Evolutionary conservation across 2,797 vertebrate species (phyloP), one percentile per base, ranked within the genome.

Genomic region (Craterocephalus amniculus): DNA sequence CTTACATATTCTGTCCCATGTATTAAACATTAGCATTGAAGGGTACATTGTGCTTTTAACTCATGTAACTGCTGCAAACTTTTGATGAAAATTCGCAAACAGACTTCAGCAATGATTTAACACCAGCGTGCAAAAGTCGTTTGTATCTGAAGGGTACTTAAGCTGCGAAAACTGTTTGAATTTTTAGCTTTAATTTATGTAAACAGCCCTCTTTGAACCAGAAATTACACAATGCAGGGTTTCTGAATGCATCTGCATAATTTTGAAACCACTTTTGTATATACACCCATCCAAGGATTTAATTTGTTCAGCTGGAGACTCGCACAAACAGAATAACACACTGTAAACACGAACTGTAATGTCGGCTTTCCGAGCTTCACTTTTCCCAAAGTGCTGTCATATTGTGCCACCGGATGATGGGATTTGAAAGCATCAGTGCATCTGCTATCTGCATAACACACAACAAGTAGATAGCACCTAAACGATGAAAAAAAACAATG

Each of bases 231-330:
- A 76, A 79, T 54, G 59, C 38, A 35, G 58, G 26, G 24, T 59
- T 76, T 63, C 49, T 54, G 70, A 65, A 56, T 0, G 65, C 22
- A 12, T 72, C 48, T 22, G 70, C 67, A 81, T 74, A 54, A 79
- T 74, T 73, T 67, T 22, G 48, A 63, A 71, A 57, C 11, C 1
- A 11, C 14, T 61, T 77, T 78, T 64, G 62, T 68, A 77, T 69
- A 60, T 75, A 76, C 78, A 80, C 61, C 72, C 72, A 78, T 68
- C 66, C 74, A 54, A 76, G 48, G 67, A 64, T 79, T 70, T 67
- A 55, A 72, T 82, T 76, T 85, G 74, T 77, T 83, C 63, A 79
- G 74, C 72, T 64, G 76, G 48, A 79, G 70, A 32, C 36, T 73
- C 62, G 16, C 60, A 59, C 70, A 76, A 72, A 76, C 56, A 67